Evolutionary conservation across 2,113 vertebrate species (phyloP), one percentile per base, ranked within the genome.

Genomic region (Carettochelys insculpta): DNA sequence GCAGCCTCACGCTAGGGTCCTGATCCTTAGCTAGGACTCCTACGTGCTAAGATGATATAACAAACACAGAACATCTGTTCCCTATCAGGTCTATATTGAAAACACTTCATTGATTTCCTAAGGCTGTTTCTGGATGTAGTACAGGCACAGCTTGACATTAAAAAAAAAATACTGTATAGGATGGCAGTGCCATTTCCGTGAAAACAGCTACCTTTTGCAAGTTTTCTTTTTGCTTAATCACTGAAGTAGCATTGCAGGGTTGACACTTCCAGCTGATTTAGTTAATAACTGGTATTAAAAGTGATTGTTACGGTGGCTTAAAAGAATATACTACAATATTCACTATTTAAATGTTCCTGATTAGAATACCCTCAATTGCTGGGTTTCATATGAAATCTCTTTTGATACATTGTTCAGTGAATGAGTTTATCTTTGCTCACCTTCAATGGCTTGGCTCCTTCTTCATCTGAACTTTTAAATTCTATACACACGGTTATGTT

Each of bases 401-500:
- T 51, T 52, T 65, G 43, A 75, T 58, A 29, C 5, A 51, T 3
- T 17, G 1, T 2, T 77, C 78, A 82, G 11, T 22, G 47, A 65
- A 47, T 34, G 41, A 4, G 6, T n/a, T 1, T 43, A 11, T 38
- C 77, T 75, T 48, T 82, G 48, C 96, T 97, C 95, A 99, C 99
- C 98, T 99, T 99, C 89, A 99, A 84, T 3, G 99, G 98, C 96
- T 98, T 99, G 65, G 98, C 97, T 89, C 97, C 96, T 93, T 99
- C 99, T 89, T 99, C 99, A 58, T 99, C 99, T 11, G 99, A 99
- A 96, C 97, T 99, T 95, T 98, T 98, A 94, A 99, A 99, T 97
- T 99, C 99, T 91, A 99, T 96, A 68, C 98, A 99, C 88, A 99
- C 98, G 0, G 99, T 99, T 85, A 99, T 98, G 97, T 99, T 99